phyloP scores from a whole-genome alignment of 2,113 vertebrate species.

The Calyptommatus sinebrachiatus region DNA sequence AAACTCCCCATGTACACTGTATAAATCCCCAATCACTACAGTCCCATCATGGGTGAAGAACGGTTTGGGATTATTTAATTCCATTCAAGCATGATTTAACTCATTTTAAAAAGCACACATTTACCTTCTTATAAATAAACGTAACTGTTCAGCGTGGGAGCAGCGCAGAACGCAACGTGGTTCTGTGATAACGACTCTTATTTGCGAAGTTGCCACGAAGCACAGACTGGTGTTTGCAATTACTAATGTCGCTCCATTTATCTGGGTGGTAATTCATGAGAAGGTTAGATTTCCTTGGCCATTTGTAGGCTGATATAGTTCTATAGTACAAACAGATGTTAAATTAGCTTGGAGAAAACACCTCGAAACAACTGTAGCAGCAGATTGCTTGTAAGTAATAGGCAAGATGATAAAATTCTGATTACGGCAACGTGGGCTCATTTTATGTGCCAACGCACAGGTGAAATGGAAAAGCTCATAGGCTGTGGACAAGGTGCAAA shows the following conservation, averaged over 20 bases:
- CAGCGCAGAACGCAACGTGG: constrained; percentile 50
- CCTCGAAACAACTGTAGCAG: constrained; percentile 68
- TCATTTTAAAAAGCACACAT: constrained; percentile 57
- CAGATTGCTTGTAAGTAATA: constrained; percentile 76
- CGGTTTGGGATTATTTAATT: constrained; percentile 56
- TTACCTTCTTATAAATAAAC: constrained; percentile 49
- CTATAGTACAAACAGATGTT: constrained; percentile 68
- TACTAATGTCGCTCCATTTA: constrained; percentile 64
- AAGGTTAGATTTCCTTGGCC: constrained; percentile 61
- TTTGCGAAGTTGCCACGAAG: constrained; percentile 61
- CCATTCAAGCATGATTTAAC: constrained; percentile 57
- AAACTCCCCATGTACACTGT: constrained; percentile 14
- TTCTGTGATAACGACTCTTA: constrained; percentile 63
- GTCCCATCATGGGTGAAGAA: constrained; percentile 55
- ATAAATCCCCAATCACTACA: constrained; percentile 48
- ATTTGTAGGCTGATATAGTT: constrained; percentile 69
- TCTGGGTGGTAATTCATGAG: constrained; percentile 63
- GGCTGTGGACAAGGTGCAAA: constrained; percentile 58
- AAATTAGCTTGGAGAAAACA: constrained; percentile 75
- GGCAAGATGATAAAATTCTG: constrained; percentile 70
- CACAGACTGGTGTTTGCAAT: constrained; percentile 58
- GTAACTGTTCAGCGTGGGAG: constrained; percentile 42
- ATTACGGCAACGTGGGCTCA: constrained; percentile 66
- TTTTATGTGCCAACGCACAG: constrained; percentile 48
- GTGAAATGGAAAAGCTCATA: constrained; percentile 58